Evolutionary conservation across 2,113 vertebrate species (phyloP).

Genomic region (Cavia aperea): DNA sequence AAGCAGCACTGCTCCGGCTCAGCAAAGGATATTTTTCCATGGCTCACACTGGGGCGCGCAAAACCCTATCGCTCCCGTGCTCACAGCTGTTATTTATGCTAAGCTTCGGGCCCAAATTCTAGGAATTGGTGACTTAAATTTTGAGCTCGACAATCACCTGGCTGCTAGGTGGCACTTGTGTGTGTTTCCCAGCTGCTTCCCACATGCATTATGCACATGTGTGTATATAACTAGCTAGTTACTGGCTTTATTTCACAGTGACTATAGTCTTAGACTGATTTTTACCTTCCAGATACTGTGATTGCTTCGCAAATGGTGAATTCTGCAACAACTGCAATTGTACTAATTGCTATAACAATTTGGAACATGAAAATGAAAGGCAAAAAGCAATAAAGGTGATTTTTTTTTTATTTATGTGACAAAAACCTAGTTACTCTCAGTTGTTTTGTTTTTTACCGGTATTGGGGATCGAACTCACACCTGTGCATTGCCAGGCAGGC

Average conservation of each 20-base stretch:
- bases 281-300: constrained; percentile 87
- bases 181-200: neutral
- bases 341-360: constrained; percentile 98
- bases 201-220: neutral
- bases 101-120: constrained; percentile 10
- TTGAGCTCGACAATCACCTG: neutral
- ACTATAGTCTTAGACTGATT: constrained; percentile 35
- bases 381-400: constrained; percentile 98
- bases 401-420: constrained; percentile 38
- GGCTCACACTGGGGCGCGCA: neutral
- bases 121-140: neutral
- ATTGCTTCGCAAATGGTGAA: constrained; percentile 98
- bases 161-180: neutral
- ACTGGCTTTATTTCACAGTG: constrained; percentile 19
- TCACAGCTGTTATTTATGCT: neutral
- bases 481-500: too few species aligned
- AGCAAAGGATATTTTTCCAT: neutral
- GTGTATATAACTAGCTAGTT: neutral
- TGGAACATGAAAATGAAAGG: constrained; percentile 96
- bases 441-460: neutral
- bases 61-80: neutral
- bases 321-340: constrained; percentile 99
- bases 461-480: too few species aligned
- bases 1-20: neutral
- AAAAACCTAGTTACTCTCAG: neutral